These are phyloP conservation scores for Chaetorhynchus papuensis DNA, from an alignment of 2,113 vertebrate genomes.

Conservation along the genomic window DNA sequence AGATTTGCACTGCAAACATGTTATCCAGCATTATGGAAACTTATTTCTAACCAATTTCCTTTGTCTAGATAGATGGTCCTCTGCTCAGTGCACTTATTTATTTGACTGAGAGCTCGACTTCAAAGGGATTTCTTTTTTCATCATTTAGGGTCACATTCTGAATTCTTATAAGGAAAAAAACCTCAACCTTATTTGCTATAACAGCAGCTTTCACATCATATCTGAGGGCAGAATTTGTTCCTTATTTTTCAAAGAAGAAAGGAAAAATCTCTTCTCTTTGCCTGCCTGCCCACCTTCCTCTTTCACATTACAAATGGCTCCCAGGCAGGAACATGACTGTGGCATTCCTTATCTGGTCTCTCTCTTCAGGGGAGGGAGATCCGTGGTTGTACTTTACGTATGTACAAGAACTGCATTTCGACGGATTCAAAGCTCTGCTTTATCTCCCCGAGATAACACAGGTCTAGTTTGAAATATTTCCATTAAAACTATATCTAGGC, in stretches of 20 bases:
- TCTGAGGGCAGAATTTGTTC: conserved; percentile 19
- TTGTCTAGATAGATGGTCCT: background rate
- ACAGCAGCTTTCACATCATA: background rate
- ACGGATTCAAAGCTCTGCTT: background rate
- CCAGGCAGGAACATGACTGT: background rate
- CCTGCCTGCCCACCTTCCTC: background rate
- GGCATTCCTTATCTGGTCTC: background rate
- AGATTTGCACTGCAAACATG: background rate
- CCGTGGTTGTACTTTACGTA: background rate
- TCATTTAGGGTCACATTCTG: background rate
- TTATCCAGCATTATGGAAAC: background rate
- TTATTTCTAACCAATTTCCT: background rate
- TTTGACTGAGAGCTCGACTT: background rate
- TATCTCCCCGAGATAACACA: background rate
- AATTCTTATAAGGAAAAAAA: background rate
- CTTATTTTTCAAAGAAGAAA: conserved; percentile 35
- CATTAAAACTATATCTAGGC: background rate
- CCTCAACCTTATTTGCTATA: background rate
- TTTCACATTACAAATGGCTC: background rate
- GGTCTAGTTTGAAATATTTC: background rate
- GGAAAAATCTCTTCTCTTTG: background rate
- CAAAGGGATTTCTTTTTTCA: background rate
- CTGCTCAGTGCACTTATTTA: background rate
- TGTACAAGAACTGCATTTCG: background rate
- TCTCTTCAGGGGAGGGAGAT: background rate